Conservation (phyloP, 92 coral and sea anemone species). For the Diadumene lineata region DNA sequence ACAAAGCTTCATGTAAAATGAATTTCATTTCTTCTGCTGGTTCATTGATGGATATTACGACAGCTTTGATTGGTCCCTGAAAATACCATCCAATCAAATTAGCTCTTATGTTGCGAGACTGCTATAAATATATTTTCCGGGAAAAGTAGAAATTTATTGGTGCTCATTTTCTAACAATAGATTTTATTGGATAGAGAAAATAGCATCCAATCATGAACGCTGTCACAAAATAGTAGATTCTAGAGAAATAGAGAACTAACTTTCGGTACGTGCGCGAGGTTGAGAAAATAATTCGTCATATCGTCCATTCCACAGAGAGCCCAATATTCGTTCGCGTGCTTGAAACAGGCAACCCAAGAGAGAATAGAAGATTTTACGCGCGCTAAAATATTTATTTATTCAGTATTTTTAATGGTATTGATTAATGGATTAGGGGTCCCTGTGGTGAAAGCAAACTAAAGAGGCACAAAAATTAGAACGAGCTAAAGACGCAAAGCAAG, state of each 20-base stretch:
- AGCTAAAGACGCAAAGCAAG: background rate
- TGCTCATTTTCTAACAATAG: background rate
- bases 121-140: background rate
- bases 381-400: no score
- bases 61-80: background rate
- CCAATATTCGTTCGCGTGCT: no score
- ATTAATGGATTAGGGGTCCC: no score
- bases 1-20: no score
- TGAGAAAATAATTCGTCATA: no score
- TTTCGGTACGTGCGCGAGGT: no score
- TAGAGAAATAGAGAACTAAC: no score
- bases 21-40: no score
- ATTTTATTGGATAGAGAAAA: constrained; percentile 1
- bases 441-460: background rate
- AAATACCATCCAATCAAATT: constrained; percentile 2
- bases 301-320: no score
- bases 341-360: no score
- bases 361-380: no score
- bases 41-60: background rate
- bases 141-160: background rate
- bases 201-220: constrained; percentile 1
- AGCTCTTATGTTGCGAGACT: background rate
- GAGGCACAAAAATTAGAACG: background rate
- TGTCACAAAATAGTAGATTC: background rate
- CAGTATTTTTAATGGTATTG: no score